These are phyloP conservation scores for Vanessa atalanta DNA, from an alignment of 1,140 invertebrate genomes.

Conservation along the genomic window DNA sequence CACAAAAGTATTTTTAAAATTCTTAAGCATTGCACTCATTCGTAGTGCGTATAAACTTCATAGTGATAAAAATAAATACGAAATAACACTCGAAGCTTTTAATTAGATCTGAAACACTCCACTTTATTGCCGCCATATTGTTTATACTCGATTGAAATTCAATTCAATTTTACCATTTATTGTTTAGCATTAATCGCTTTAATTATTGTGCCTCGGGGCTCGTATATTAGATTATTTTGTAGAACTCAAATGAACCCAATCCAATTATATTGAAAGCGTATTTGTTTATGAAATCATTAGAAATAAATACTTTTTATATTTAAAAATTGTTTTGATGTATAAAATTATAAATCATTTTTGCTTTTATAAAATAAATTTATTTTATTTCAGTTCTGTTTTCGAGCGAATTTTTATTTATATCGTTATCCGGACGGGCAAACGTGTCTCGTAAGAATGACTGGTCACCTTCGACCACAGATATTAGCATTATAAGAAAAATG, in stretches of 20 bases:
- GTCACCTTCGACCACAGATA: no score
- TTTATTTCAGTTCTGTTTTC: no score
- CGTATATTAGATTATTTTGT: not conserved
- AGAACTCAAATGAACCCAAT: not conserved
- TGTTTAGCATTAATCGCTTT: slow-evolving; percentile 1
- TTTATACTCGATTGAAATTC: slow-evolving; percentile 34
- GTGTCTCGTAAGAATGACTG: no score
- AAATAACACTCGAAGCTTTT: slow-evolving; percentile 11
- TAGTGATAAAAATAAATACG: not conserved
- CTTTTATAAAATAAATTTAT: no score
- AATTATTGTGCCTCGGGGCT: not conserved
- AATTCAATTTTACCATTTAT: slow-evolving; percentile 29
- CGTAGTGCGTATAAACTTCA: no score
- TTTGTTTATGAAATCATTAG: not conserved
- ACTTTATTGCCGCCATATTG: slow-evolving; percentile 28
- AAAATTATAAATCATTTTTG: no score
- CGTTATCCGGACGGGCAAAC: no score
- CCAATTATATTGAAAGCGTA: not conserved
- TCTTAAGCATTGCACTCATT: no score
- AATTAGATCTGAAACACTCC: slow-evolving; percentile 27
- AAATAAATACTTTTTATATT: not conserved
- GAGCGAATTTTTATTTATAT: no score
- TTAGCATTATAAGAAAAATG: no score
- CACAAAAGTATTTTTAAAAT: no score
- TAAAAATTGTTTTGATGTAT: no score